A percentile compares a stretch with the other conserved stretches of the same genome.
Evolutionary conservation across 2,113 vertebrate species (phyloP).

Genomic region (Todiramphus saurophagus): DNA sequence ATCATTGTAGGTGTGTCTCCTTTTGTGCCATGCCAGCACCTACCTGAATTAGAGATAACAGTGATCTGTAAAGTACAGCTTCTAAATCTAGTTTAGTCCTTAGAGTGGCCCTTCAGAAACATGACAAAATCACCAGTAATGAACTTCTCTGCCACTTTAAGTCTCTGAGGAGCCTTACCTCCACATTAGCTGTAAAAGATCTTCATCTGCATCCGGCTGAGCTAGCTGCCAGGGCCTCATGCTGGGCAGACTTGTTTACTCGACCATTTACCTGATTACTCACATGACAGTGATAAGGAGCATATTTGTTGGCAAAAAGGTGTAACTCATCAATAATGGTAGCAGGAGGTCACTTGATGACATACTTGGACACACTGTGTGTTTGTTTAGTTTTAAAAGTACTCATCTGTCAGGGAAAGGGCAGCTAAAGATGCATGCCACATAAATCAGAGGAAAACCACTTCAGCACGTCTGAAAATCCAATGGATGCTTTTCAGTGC

Average conservation of each 20-base stretch:
- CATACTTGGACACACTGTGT: slow-evolving; percentile 10
- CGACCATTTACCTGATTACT: slow-evolving; percentile 45
- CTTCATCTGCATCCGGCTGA: neutral
- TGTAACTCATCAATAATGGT: slow-evolving; percentile 59
- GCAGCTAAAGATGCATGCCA: neutral
- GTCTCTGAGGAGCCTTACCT: neutral
- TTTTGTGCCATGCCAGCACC: neutral
- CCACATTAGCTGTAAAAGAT: neutral
- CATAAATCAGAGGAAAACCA: neutral
- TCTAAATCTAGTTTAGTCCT: neutral
- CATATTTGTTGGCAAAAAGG: slow-evolving; percentile 41
- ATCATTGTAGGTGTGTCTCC: fast-evolving
- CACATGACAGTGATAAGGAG: slow-evolving; percentile 48
- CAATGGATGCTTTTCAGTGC: neutral
- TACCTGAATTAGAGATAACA: neutral
- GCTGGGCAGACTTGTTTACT: slow-evolving; percentile 30
- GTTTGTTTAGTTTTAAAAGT: slow-evolving; percentile 39
- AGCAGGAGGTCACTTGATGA: slow-evolving; percentile 40
- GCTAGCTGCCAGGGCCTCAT: neutral
- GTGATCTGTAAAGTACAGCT: neutral
- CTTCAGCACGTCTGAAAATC: neutral
- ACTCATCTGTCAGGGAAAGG: slow-evolving; percentile 19
- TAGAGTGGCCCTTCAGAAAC: neutral
- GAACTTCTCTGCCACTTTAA: neutral
- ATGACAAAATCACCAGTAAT: neutral